Conservation (phyloP, 64 coral and sea anemone genomes). For the Orbicella faveolata region DNA sequence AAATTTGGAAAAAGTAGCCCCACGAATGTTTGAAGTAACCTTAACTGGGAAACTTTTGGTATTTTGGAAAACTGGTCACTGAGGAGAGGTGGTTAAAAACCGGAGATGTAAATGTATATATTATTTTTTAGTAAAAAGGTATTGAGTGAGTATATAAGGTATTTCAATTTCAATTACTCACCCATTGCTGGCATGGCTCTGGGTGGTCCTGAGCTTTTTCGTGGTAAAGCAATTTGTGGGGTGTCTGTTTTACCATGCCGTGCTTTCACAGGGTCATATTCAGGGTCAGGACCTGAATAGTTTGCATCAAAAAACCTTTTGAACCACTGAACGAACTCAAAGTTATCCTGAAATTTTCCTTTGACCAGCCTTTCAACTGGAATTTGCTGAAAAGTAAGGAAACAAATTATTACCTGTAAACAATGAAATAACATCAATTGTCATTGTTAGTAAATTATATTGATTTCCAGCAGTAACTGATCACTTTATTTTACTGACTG, state of each 20-base stretch:
- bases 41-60: no score
- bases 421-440: not conserved
- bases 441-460: no score
- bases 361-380: slow-evolving; percentile 96
- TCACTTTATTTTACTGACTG: no score
- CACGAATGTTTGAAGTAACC: no score
- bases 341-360: slow-evolving; percentile 99
- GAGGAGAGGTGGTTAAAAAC: no score
- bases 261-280: slow-evolving; percentile 81
- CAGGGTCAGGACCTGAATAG: slow-evolving; percentile 85
- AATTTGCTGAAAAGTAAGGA: slow-evolving; percentile 52
- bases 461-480: no score
- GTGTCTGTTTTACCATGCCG: slow-evolving; percentile 80
- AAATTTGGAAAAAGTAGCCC: no score
- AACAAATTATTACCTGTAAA: not conserved
- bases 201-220: slow-evolving; percentile 55
- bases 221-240: slow-evolving; percentile 60
- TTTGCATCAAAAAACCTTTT: slow-evolving; percentile 99
- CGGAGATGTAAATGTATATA: no score
- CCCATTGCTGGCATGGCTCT: slow-evolving; percentile 28
- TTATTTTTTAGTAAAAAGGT: no score
- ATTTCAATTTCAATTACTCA: not conserved
- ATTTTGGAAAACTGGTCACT: no score
- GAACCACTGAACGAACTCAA: slow-evolving; percentile 99
- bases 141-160: no score